These are phyloP conservation scores for Aleadryas rufinucha DNA, from an alignment of 2,113 vertebrate species.

Conservation along the genomic window DNA sequence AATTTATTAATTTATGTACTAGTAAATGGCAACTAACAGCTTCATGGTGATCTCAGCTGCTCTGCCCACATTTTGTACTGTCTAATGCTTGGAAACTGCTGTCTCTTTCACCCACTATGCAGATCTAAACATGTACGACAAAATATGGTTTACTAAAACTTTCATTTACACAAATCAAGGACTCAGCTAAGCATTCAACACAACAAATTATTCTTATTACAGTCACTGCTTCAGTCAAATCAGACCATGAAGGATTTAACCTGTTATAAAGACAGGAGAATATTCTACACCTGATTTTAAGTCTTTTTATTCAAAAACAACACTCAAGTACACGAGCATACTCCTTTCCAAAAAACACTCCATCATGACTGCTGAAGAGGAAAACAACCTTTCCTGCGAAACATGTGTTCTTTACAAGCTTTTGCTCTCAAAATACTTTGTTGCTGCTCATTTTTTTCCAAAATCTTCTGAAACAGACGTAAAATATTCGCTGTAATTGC, in stretches of 20 bases:
- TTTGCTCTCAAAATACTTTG: background rate
- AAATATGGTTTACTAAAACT: background rate
- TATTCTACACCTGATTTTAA: background rate
- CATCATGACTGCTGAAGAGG: background rate
- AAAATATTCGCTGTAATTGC: background rate
- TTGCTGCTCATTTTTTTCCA: background rate
- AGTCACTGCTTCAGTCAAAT: background rate
- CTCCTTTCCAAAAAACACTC: background rate
- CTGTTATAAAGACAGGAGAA: background rate
- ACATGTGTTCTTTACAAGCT: background rate
- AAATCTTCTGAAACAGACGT: background rate
- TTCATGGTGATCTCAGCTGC: background rate
- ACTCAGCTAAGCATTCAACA: background rate
- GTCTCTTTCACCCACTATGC: background rate
- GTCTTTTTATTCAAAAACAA: background rate
- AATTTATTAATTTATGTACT: background rate
- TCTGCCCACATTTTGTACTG: background rate
- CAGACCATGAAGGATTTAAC: background rate
- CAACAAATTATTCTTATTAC: background rate
- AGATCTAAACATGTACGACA: background rate
- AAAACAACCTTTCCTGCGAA: background rate
- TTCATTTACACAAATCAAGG: background rate
- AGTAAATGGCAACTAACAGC: background rate
- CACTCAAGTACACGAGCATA: background rate
- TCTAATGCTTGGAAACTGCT: background rate